phyloP scores from a whole-genome alignment of 2,888 invertebrate genomes.

The Pandemis heparana region DNA sequence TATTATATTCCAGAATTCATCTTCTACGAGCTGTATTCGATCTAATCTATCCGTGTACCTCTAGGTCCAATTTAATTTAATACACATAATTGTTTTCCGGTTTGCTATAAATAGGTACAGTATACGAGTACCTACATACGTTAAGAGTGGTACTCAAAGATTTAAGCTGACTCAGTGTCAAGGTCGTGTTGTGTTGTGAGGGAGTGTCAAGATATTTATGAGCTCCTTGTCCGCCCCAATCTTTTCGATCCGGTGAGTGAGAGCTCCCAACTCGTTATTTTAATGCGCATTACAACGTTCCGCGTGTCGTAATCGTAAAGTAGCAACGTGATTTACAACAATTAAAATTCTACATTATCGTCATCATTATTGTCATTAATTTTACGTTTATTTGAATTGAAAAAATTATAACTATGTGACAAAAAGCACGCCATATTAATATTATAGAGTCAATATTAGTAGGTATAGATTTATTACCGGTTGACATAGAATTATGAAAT shows the following conservation, averaged over 20 bases:
- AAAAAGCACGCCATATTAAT: too few relatives aligned
- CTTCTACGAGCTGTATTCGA: too few relatives aligned
- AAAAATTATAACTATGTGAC: not conserved
- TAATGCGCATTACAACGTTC: not conserved
- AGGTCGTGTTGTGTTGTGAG: not conserved
- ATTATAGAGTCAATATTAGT: too few relatives aligned
- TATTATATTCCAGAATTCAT: too few relatives aligned
- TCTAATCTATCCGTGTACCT: not conserved
- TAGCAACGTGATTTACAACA: too few relatives aligned
- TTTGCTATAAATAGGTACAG: not conserved
- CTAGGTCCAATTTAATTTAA: not conserved
- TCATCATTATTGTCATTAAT: not conserved
- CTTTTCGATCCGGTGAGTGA: not conserved
- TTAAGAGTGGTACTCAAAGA: not conserved
- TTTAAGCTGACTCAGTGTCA: not conserved
- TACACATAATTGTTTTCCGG: not conserved
- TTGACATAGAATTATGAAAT: too few relatives aligned
- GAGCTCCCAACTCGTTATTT: not conserved
- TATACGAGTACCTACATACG: not conserved
- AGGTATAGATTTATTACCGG: too few relatives aligned
- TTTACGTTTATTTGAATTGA: not conserved
- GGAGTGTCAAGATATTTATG: slow-evolving; percentile 7
- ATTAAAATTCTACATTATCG: not conserved
- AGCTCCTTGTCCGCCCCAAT: not conserved
- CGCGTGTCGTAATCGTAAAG: too few relatives aligned